phyloP scores from a whole-genome alignment of 1,140 invertebrate species.

The Heliconius hewitsoni region DNA sequence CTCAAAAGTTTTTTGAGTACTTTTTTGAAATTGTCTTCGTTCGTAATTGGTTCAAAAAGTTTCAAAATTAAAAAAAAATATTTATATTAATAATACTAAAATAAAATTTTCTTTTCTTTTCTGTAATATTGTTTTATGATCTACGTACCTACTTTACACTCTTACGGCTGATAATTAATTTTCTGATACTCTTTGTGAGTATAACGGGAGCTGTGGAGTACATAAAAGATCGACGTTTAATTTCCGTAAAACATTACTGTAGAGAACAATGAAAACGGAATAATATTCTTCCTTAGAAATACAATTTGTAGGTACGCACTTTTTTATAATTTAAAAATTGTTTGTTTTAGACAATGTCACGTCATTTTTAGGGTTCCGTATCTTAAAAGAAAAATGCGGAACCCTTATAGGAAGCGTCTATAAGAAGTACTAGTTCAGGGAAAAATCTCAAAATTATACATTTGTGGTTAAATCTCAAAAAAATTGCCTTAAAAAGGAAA shows the following conservation, averaged over 20 bases:
- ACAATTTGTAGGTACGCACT: neutral
- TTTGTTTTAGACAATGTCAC: neutral
- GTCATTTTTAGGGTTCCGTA: neutral
- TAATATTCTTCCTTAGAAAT: neutral
- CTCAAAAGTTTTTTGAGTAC: no score
- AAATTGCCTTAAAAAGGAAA: no score
- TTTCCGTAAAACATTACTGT: neutral
- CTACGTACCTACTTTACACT: neutral
- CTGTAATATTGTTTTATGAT: neutral
- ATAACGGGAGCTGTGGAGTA: conserved; percentile 9
- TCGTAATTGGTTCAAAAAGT: no score
- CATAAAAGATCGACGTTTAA: conserved; percentile 24
- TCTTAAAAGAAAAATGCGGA: neutral
- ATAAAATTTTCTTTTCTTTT: neutral
- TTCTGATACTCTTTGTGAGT: conserved; percentile 19
- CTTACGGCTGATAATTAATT: conserved; percentile 15
- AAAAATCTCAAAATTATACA: no score
- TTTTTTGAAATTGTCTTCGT: no score
- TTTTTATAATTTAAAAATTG: conserved; percentile 1
- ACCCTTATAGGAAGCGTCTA: no score
- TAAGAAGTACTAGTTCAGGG: no score
- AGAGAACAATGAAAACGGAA: neutral
- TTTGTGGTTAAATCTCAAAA: no score
- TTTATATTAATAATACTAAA: neutral
- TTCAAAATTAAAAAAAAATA: no score